Evolutionary conservation across 2,888 invertebrate genomes (phyloP).

Genomic region (Melieria picta): DNA sequence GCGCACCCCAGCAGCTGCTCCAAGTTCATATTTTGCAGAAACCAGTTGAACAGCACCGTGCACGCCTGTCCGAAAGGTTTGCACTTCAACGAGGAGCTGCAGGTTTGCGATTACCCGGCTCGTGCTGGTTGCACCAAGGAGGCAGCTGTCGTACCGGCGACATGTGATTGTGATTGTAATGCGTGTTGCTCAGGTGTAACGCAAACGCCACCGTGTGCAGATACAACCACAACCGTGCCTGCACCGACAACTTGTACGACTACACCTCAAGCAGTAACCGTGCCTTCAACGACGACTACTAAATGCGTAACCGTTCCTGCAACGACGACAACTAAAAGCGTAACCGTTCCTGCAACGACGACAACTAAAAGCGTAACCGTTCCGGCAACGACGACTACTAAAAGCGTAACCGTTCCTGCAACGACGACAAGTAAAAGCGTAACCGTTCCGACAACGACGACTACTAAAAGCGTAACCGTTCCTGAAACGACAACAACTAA

Average conservation of each 20-base stretch:
- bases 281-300: slow-evolving; percentile 27
- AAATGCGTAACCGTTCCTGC: background rate
- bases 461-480: background rate
- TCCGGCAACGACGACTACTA: slow-evolving; percentile 28
- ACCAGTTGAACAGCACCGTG: slow-evolving; percentile 13
- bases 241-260: slow-evolving; percentile 3
- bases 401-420: slow-evolving; percentile 37
- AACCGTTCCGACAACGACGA: slow-evolving; percentile 3
- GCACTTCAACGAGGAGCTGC: slow-evolving; percentile 42
- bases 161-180: slow-evolving; percentile 42
- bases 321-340: slow-evolving; percentile 16
- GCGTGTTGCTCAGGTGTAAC: slow-evolving; percentile 34
- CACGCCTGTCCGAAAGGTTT: slow-evolving; percentile 42
- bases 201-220: slow-evolving; percentile 11
- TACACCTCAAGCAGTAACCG: background rate
- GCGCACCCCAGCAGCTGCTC: slow-evolving; percentile 40
- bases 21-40: slow-evolving; percentile 40
- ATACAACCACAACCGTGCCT: background rate
- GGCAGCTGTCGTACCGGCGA: background rate
- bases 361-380: background rate
- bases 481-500: background rate
- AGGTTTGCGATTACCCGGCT: slow-evolving; percentile 43
- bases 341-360: background rate
- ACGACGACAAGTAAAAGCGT: slow-evolving; percentile 7
- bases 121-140: slow-evolving; percentile 33